A percentile compares a stretch with the other conserved stretches of the same genome.
Evolutionary conservation across 2,888 invertebrate species (phyloP).

Genomic region (Liposcelis brunnea): DNA sequence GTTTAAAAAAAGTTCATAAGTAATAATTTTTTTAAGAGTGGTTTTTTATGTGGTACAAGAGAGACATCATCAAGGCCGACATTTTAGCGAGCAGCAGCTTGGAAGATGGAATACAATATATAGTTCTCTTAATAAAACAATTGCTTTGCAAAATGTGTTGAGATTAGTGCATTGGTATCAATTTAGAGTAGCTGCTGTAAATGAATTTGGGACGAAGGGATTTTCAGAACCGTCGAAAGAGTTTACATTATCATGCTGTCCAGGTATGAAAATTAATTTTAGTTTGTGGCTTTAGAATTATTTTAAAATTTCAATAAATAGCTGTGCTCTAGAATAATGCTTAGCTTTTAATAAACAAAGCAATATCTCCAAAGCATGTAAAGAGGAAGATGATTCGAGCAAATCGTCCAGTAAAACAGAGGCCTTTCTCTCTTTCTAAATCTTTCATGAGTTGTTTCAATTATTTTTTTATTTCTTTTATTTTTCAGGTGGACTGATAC

Average conservation of each 20-base stretch:
- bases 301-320: too few species aligned
- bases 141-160: slow-evolving; percentile 34
- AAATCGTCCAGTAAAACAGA: too few species aligned
- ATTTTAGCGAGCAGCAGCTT: slow-evolving; percentile 43
- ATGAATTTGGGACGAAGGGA: slow-evolving; percentile 50
- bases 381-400: too few species aligned
- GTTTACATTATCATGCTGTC: slow-evolving; percentile 28
- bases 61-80: slow-evolving; percentile 37
- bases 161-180: slow-evolving; percentile 63
- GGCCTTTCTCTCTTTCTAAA: too few species aligned
- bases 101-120: slow-evolving; percentile 44
- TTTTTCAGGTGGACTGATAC: slow-evolving; percentile 36
- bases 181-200: slow-evolving; percentile 59
- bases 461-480: too few species aligned
- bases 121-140: slow-evolving; percentile 34
- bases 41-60: too few species aligned
- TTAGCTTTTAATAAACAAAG: too few species aligned
- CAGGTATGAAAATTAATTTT: background rate
- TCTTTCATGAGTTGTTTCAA: too few species aligned
- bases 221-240: slow-evolving; percentile 43
- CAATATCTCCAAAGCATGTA: too few species aligned
- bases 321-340: slow-evolving; percentile 8
- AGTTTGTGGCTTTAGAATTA: background rate
- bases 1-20: slow-evolving; percentile 10
- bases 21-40: slow-evolving; percentile 5